Evolutionary conservation across 35 echinoderm and acorn worm genomes (phyloP).

Genomic region (Anneissia japonica): DNA sequence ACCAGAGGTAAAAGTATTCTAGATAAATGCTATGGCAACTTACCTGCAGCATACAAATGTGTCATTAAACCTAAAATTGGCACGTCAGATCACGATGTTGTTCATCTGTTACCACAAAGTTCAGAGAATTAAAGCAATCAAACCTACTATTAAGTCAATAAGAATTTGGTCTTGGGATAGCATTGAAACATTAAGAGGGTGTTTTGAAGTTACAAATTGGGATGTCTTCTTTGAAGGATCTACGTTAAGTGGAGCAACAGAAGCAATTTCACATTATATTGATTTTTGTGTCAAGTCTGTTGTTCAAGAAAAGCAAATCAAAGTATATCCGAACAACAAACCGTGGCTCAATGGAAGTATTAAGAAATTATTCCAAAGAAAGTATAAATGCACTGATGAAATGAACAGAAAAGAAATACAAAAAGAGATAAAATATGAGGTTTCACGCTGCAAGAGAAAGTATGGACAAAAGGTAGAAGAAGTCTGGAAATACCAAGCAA

Average conservation of each 20-base stretch:
- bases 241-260: neutral
- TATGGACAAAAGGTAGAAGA: neutral
- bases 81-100: neutral
- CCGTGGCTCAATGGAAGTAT: neutral
- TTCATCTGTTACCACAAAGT: neutral
- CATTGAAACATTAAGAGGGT: neutral
- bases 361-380: neutral
- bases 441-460: neutral
- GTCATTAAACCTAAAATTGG: neutral
- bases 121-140: neutral
- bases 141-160: neutral
- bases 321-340: slow-evolving; percentile 1
- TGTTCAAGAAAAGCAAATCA: neutral
- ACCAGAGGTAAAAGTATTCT: slow-evolving; percentile 18
- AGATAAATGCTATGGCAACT: slow-evolving; percentile 18
- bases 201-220: neutral
- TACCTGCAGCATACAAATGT: slow-evolving; percentile 5
- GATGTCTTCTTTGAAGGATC: no score
- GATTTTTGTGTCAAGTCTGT: neutral
- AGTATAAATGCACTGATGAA: neutral
- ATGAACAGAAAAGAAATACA: neutral
- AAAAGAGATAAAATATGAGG: no score
- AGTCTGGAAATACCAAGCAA: neutral
- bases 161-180: neutral
- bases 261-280: neutral